phyloP scores from a whole-genome alignment of 2,888 invertebrate species.

The Arrhopalites spinosus region DNA sequence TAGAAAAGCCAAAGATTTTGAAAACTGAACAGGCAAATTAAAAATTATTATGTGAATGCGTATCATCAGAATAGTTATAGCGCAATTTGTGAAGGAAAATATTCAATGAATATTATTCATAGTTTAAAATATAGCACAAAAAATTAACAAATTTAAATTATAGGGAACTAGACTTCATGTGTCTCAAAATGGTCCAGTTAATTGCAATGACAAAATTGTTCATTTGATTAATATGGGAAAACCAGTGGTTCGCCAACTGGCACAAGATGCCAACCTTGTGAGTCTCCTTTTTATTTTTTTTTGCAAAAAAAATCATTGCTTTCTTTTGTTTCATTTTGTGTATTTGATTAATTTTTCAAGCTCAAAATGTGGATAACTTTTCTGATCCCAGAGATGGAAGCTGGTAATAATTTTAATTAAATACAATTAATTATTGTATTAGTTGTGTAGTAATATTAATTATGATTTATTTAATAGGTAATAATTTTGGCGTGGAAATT shows the following conservation, averaged over 20 bases:
- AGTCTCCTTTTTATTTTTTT: neutral
- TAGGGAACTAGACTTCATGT: neutral
- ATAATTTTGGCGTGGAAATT: conserved; percentile 8
- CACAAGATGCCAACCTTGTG: conserved; percentile 4
- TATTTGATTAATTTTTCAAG: neutral
- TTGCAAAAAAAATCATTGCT: neutral
- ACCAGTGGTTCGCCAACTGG: neutral
- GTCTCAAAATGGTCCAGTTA: neutral
- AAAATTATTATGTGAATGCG: too few relatives aligned
- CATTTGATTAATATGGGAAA: conserved; percentile 5
- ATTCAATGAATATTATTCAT: too few relatives aligned
- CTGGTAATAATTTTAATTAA: conserved; percentile 5
- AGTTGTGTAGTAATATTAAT: too few relatives aligned
- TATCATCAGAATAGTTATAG: too few relatives aligned
- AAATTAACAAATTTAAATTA: too few relatives aligned
- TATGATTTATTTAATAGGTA: too few relatives aligned
- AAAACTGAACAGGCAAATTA: conserved; percentile 6
- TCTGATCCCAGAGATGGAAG: conserved; percentile 14
- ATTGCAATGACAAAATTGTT: neutral
- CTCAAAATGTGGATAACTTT: conserved; percentile 12
- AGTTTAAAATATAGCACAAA: neutral
- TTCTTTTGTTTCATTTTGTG: too few relatives aligned
- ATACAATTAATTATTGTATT: too few relatives aligned
- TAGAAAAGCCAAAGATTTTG: neutral
- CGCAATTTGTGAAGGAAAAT: too few relatives aligned